These are phyloP conservation scores for Aegithalos caudatus DNA, from an alignment of 2,113 vertebrate genomes.

Conservation along the genomic window DNA sequence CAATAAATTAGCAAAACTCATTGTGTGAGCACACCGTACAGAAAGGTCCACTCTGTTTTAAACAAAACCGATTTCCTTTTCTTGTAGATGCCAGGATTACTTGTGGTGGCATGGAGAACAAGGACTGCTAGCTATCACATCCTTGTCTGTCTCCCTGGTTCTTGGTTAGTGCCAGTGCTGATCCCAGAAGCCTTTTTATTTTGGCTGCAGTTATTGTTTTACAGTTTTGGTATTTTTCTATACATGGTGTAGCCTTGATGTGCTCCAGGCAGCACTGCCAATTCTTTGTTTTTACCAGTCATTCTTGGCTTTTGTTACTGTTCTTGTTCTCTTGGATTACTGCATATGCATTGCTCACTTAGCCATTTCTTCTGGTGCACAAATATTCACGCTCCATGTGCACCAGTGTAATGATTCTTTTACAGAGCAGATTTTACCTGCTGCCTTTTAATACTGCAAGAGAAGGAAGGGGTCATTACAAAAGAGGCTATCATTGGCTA, in stretches of 20 bases:
- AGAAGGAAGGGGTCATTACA: not conserved
- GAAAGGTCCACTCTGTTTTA: not conserved
- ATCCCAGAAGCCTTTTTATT: not conserved
- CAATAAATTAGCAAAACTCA: not conserved
- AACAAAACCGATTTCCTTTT: not conserved
- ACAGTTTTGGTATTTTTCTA: not conserved
- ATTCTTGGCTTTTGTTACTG: not conserved
- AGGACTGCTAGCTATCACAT: not conserved
- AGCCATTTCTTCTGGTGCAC: not conserved
- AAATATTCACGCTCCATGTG: not conserved
- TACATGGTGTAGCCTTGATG: not conserved
- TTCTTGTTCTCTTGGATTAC: not conserved
- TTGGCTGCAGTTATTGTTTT: not conserved
- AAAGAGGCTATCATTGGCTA: not conserved
- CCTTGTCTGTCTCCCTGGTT: not conserved
- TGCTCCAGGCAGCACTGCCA: not conserved
- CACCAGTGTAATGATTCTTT: not conserved
- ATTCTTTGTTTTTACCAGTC: not conserved
- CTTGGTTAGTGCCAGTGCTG: not conserved
- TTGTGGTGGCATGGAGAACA: not conserved
- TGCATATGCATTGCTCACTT: not conserved
- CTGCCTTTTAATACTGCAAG: not conserved
- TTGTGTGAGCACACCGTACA: not conserved
- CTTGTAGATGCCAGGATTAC: not conserved
- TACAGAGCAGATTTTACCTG: not conserved